Conservation (phyloP, 2,888 invertebrate species). For the Syrphus vitripennis region DNA sequence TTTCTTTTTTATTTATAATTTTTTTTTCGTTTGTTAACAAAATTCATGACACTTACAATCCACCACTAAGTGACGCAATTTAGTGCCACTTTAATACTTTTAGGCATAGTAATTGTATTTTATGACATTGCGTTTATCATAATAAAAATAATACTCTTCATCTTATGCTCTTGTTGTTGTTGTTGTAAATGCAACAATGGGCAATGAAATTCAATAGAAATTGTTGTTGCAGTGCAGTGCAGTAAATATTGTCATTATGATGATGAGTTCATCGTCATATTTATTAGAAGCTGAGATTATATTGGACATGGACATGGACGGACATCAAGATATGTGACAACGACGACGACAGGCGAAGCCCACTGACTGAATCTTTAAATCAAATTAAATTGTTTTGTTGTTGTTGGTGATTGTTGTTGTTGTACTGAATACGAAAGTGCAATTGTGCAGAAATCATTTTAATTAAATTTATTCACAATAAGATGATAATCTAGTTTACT, state of each 20-base stretch:
- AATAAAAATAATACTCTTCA: not conserved
- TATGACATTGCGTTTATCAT: slow-evolving; percentile 37
- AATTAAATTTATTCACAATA: slow-evolving; percentile 48
- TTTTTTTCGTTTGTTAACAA: not conserved
- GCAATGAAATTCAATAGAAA: not conserved
- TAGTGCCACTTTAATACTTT: slow-evolving; percentile 4
- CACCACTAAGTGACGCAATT: slow-evolving; percentile 10
- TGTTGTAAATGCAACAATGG: not conserved
- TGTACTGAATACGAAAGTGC: not conserved
- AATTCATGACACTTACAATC: slow-evolving; percentile 13
- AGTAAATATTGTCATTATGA: not conserved
- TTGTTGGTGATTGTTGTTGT: not conserved
- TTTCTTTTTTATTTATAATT: not conserved
- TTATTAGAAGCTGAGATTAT: not conserved
- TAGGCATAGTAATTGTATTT: slow-evolving; percentile 14
- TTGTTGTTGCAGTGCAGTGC: not conserved
- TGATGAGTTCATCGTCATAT: slow-evolving; percentile 3
- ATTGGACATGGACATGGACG: not conserved
- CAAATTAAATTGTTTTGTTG: slow-evolving; percentile 28
- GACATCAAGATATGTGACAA: not conserved
- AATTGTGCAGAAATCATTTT: slow-evolving; percentile 40
- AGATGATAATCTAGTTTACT: slow-evolving; percentile 27
- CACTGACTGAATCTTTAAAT: slow-evolving; percentile 16
- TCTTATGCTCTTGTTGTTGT: not conserved
- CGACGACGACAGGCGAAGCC: not conserved